phyloP scores from a whole-genome alignment of 2,888 invertebrate species.

The Campoletis raptor region DNA sequence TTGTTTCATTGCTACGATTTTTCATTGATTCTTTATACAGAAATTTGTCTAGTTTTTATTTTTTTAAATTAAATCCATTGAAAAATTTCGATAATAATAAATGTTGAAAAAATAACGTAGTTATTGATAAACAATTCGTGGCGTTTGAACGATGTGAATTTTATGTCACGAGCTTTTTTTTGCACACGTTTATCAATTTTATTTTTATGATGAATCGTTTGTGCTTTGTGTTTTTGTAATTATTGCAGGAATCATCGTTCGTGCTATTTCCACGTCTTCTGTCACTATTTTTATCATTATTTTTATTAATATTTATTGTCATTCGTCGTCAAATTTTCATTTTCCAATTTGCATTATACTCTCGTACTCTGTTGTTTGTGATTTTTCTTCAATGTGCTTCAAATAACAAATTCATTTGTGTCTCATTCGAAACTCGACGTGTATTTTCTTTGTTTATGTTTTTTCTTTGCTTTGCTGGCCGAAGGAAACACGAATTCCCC shows the following conservation, averaged over 20 bases:
- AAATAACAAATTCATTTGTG: background rate
- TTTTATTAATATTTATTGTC: conserved; percentile 17
- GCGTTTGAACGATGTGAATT: background rate
- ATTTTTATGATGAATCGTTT: background rate
- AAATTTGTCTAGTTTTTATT: too few relatives aligned
- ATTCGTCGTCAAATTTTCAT: background rate
- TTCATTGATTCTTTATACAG: background rate
- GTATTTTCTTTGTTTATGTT: conserved; percentile 24
- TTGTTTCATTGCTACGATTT: background rate
- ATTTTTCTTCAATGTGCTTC: background rate
- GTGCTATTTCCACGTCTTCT: conserved; percentile 3
- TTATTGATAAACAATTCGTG: background rate
- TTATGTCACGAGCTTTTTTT: background rate
- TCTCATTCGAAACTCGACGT: conserved; percentile 49
- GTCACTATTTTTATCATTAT: conserved; percentile 24
- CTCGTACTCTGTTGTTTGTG: conserved; percentile 12
- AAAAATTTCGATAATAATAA: background rate
- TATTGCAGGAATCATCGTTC: conserved; percentile 14
- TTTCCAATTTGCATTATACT: background rate
- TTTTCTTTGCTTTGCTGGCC: conserved; percentile 79
- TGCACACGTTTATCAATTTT: conserved; percentile 1
- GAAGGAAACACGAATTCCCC: conserved; percentile 79
- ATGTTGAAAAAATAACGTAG: background rate
- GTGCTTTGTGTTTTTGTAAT: conserved; percentile 21
- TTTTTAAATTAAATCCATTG: background rate